phyloP scores from a whole-genome alignment of 2,113 vertebrate genomes.

The Proterorhinus semilunaris region DNA sequence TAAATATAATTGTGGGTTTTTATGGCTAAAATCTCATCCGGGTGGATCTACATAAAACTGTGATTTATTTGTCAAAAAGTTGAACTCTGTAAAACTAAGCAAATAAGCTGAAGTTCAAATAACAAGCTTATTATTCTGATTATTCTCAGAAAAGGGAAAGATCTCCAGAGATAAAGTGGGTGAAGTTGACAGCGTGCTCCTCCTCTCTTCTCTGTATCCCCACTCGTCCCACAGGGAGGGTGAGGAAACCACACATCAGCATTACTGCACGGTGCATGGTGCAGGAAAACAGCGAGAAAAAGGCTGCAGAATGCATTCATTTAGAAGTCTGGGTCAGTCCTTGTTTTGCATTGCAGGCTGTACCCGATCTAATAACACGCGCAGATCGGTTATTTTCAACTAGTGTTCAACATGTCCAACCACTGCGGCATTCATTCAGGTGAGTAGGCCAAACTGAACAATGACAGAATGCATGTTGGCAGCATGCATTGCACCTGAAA shows the following conservation, averaged over 20 bases:
- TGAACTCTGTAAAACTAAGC: too few relatives aligned
- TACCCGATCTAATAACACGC: slow-evolving; percentile 14
- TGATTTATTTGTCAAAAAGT: too few relatives aligned
- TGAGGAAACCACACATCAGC: slow-evolving; percentile 56
- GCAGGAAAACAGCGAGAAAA: slow-evolving; percentile 30
- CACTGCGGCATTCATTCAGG: background rate
- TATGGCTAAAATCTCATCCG: too few relatives aligned
- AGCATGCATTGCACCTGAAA: too few relatives aligned
- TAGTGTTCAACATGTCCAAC: background rate
- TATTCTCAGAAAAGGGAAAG: slow-evolving; percentile 11
- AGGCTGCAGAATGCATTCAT: slow-evolving; percentile 27
- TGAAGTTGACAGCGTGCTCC: slow-evolving; percentile 37
- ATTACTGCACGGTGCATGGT: slow-evolving; percentile 44
- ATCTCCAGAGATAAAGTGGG: slow-evolving; percentile 26
- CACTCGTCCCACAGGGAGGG: slow-evolving; percentile 62
- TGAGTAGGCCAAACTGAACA: background rate
- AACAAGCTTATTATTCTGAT: too few relatives aligned
- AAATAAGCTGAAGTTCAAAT: too few relatives aligned
- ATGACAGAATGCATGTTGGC: background rate
- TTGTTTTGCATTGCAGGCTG: slow-evolving; percentile 16
- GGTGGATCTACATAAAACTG: too few relatives aligned
- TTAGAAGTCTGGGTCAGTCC: slow-evolving; percentile 3
- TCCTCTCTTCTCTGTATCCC: slow-evolving; percentile 27
- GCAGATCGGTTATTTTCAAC: background rate
- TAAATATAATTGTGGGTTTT: too few relatives aligned